phyloP scores from a whole-genome alignment of 2,888 invertebrate species.

The Argynnis bischoffii region DNA sequence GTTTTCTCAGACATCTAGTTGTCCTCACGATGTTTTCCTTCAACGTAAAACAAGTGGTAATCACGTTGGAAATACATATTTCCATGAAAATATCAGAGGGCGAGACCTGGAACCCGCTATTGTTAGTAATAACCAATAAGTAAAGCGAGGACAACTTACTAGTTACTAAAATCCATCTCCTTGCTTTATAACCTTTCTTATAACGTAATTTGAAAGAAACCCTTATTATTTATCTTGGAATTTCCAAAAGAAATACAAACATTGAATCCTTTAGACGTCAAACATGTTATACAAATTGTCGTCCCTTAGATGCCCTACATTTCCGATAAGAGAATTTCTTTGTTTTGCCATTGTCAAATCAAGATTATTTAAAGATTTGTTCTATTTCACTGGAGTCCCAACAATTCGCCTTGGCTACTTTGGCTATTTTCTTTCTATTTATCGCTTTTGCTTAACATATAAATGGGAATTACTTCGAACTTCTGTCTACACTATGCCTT shows the following conservation, averaged over 20 bases:
- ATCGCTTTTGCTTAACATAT: conserved; percentile 6
- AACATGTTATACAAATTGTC: conserved; percentile 15
- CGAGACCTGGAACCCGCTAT: too few relatives aligned
- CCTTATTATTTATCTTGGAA: too few relatives aligned
- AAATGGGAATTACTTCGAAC: neutral
- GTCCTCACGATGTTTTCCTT: too few relatives aligned
- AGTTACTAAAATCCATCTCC: too few relatives aligned
- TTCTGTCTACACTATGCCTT: neutral
- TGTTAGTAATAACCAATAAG: too few relatives aligned
- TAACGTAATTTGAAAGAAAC: too few relatives aligned
- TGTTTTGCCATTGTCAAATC: conserved; percentile 30
- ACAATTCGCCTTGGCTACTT: conserved; percentile 14
- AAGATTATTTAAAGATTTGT: conserved; percentile 28
- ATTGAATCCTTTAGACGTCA: conserved; percentile 1
- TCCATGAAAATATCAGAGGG: too few relatives aligned
- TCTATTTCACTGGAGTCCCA: conserved; percentile 16
- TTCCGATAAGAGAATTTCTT: conserved; percentile 26
- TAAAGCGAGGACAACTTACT: too few relatives aligned
- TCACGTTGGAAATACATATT: too few relatives aligned
- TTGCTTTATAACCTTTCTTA: too few relatives aligned
- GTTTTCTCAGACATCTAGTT: too few relatives aligned
- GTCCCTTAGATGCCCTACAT: conserved; percentile 20
- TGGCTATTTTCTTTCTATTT: conserved; percentile 12
- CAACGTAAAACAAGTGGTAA: too few relatives aligned
- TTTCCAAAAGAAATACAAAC: conserved; percentile 4